phyloP scores from a whole-genome alignment of 2,888 invertebrate species.

The Euclidia mi region DNA sequence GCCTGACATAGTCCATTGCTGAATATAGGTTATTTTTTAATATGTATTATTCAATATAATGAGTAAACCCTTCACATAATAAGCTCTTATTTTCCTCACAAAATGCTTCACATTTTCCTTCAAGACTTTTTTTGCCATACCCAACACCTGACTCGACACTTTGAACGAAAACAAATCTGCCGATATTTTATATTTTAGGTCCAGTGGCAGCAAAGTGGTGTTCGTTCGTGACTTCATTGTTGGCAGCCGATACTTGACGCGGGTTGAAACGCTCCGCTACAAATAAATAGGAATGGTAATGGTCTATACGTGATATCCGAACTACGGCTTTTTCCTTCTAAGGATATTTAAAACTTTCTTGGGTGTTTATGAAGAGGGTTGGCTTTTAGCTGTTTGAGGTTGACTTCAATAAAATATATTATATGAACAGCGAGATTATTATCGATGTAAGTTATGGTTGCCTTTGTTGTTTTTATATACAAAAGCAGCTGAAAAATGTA shows the following conservation, averaged over 20 bases:
- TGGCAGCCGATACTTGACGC: conserved; percentile 57
- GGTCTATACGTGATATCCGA: conserved; percentile 64
- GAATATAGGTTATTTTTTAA: no score
- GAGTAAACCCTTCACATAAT: no score
- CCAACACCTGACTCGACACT: conserved; percentile 9
- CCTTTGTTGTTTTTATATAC: neutral
- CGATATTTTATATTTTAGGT: conserved; percentile 46
- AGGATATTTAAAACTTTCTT: conserved; percentile 52
- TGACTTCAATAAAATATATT: conserved; percentile 25
- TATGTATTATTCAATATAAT: no score
- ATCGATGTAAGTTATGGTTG: neutral
- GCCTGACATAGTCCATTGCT: no score
- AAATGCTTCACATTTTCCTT: neutral
- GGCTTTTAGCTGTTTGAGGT: conserved; percentile 31
- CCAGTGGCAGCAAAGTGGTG: conserved; percentile 59
- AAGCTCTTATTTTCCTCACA: no score
- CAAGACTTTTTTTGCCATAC: neutral
- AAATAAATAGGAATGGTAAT: conserved; percentile 72
- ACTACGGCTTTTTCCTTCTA: conserved; percentile 36
- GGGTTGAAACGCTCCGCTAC: conserved; percentile 57
- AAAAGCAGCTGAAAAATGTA: no score
- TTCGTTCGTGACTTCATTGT: conserved; percentile 73
- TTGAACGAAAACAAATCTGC: conserved; percentile 32
- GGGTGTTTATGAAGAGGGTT: conserved; percentile 48
- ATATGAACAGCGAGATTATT: neutral